Evolutionary conservation across 2,797 vertebrate genomes (phyloP), one percentile per base, ranked within the genome.

Genomic region (Numenius phaeopus): DNA sequence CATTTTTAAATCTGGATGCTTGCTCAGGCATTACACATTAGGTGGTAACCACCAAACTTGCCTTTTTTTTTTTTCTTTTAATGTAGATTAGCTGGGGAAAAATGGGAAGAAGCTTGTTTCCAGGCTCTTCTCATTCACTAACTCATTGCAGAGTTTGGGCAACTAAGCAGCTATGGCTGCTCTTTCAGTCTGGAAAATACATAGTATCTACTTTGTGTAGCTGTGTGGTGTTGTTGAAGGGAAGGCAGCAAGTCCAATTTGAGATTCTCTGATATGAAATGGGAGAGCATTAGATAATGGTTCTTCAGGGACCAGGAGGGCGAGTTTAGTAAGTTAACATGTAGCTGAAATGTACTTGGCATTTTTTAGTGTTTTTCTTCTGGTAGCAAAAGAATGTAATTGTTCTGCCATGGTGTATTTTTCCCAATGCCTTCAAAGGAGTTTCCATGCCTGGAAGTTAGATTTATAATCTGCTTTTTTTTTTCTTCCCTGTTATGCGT

Each of bases 371-470:
- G 27, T 39, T 62, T 83, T 72, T 65, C 58, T 87, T 94, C 46
- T 96, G 26, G 66, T 78, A 92, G 73, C 57, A 7, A 19, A 89
- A 89, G 92, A 98, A 97, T 97, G 89, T 95, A 83, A 94, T 96
- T 97, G 71, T 97, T 96, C 71, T 95, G 49, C 37, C 50, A 46
- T 55, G 20, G 52, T 92, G 59, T 96, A 61, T 85, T 96, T 98
- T 94, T 67, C 90, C 80, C 89, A 93, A 19, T 92, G 77, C 83
- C 42, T 97, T 76, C 47, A 91, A 96, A 93, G 91, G 82, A 97
- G 89, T 97, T 97, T 94, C 92, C 80, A 19, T 94, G 90, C 71
- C 94, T 96, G 93, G 96, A 97, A 89, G 86, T 96, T 89, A 89
- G 90, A 97, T 97, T 95, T 97, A 94, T 89, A 96, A 94, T 94